Evolutionary conservation across 2,888 invertebrate species (phyloP).

Genomic region (Pogonocherus hispidulus): DNA sequence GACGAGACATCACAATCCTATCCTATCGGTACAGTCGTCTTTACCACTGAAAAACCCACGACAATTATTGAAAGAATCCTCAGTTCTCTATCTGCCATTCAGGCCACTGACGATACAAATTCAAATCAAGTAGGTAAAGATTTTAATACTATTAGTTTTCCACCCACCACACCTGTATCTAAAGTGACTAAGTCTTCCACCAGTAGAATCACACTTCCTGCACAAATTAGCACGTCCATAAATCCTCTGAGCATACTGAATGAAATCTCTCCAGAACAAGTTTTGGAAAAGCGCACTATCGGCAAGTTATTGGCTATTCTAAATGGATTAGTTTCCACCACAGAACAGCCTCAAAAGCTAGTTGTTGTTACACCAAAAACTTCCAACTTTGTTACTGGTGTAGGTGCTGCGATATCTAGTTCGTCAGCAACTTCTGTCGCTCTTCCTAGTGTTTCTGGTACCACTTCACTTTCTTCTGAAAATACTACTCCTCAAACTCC

Average conservation of each 20-base stretch:
- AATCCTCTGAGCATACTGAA: constrained; percentile 62
- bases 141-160: constrained; percentile 61
- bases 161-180: constrained; percentile 59
- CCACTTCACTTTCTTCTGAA: constrained; percentile 2
- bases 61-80: constrained; percentile 68
- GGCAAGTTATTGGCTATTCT: constrained; percentile 63
- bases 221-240: constrained; percentile 59
- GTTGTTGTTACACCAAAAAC: constrained; percentile 64
- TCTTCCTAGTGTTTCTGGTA: constrained; percentile 24
- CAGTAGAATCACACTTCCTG: constrained; percentile 54
- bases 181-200: constrained; percentile 57
- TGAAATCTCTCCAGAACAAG: constrained; percentile 61
- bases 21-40: constrained; percentile 45
- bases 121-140: constrained; percentile 64
- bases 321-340: constrained; percentile 65
- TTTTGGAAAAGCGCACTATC: constrained; percentile 63
- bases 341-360: constrained; percentile 50
- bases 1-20: constrained; percentile 42
- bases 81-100: constrained; percentile 66
- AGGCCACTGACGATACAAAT: constrained; percentile 60
- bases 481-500: background rate
- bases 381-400: constrained; percentile 34
- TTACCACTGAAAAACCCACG: constrained; percentile 66
- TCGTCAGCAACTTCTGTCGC: constrained; percentile 1
- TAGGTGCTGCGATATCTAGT: constrained; percentile 18